Conservation (phyloP, 2,113 vertebrate genomes). For the Falco punctatus region DNA sequence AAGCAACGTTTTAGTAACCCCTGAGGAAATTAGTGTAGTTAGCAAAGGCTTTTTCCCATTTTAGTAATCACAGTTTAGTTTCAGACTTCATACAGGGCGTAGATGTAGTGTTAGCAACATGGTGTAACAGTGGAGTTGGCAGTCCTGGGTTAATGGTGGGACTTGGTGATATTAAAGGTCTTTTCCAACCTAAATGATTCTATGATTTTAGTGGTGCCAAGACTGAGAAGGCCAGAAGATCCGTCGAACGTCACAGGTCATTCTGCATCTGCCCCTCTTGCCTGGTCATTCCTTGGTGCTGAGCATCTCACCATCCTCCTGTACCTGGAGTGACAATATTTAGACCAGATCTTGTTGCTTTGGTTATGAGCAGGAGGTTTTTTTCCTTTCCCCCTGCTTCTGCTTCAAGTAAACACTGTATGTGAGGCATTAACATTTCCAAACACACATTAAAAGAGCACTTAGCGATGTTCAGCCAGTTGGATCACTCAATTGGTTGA, state of each 20-base stretch:
- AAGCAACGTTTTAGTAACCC: rapidly evolving
- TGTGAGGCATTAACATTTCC: constrained; percentile 5
- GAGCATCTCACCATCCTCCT: neutral
- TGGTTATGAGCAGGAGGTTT: neutral
- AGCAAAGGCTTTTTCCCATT: rapidly evolving
- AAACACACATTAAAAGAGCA: neutral
- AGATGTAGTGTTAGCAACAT: too few species aligned
- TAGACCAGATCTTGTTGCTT: neutral
- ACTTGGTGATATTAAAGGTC: too few species aligned
- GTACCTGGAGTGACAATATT: rapidly evolving
- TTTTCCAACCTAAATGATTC: too few species aligned
- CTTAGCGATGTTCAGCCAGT: constrained; percentile 30
- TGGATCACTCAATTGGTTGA: neutral
- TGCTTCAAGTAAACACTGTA: neutral
- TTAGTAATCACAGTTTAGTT: neutral
- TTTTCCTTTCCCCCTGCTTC: neutral
- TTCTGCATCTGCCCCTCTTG: neutral
- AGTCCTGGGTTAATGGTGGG: too few species aligned
- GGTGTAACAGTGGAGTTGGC: too few species aligned
- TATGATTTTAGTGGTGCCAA: neutral
- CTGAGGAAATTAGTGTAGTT: rapidly evolving
- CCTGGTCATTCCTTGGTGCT: neutral
- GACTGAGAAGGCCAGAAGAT: neutral
- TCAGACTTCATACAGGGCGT: neutral
- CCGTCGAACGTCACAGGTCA: rapidly evolving